These are phyloP conservation scores for Lottia gigantea DNA, from an alignment of 2,888 invertebrate species.

Conservation along the genomic window DNA sequence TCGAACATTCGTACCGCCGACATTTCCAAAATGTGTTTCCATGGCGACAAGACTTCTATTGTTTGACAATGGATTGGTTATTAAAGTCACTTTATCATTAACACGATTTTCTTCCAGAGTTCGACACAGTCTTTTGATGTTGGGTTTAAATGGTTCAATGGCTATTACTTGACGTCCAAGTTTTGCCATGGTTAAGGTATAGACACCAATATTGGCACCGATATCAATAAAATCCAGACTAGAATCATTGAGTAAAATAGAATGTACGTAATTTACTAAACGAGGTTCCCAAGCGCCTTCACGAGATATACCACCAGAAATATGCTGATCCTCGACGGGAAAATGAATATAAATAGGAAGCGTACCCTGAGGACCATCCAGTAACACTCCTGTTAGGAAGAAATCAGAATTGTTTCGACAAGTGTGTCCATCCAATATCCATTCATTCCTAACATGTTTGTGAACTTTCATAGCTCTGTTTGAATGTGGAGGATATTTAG, in stretches of 20 bases:
- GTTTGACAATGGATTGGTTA: constrained; percentile 16
- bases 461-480: neutral
- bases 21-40: constrained; percentile 5
- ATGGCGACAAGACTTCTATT: constrained; percentile 12
- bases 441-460: neutral
- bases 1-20: constrained; percentile 14
- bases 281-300: constrained; percentile 12
- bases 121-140: constrained; percentile 15
- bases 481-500: neutral
- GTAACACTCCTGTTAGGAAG: neutral
- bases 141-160: constrained; percentile 13
- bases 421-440: neutral
- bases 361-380: neutral
- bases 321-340: constrained; percentile 5
- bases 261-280: neutral
- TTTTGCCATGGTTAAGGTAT: constrained; percentile 18
- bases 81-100: constrained; percentile 3
- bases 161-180: constrained; percentile 13
- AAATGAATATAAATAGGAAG: constrained; percentile 16
- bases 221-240: constrained; percentile 18
- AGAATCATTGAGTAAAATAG: neutral
- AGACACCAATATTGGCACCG: constrained; percentile 19
- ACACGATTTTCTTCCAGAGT: constrained; percentile 9
- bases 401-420: neutral
- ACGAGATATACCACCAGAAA: constrained; percentile 13